Evolutionary conservation across 1,140 invertebrate species (phyloP).

Genomic region (Cataglyphis hispanica): DNA sequence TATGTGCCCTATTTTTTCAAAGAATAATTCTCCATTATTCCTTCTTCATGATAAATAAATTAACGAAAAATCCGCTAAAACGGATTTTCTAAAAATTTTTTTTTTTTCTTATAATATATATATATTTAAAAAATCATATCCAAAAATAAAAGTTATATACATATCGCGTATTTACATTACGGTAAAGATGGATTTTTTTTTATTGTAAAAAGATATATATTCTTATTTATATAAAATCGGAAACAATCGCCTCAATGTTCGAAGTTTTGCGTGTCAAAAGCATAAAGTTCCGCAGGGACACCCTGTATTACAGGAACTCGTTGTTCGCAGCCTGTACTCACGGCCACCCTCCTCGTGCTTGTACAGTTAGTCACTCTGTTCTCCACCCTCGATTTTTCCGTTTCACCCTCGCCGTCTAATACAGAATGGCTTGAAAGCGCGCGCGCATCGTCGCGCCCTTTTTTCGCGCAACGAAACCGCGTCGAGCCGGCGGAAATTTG

Average conservation of each 20-base stretch:
- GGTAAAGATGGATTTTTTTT: not conserved
- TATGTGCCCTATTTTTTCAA: slow-evolving; percentile 14
- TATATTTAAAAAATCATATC: not conserved
- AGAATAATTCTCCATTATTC: not conserved
- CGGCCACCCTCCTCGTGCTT: slow-evolving; percentile 73
- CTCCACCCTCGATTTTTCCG: slow-evolving; percentile 77
- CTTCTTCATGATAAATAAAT: not conserved
- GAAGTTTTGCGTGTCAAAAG: slow-evolving; percentile 30
- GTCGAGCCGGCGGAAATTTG: slow-evolving; percentile 65
- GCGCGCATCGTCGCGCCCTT: slow-evolving; percentile 43
- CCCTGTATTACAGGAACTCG: slow-evolving; percentile 74
- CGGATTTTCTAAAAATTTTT: too few relatives aligned
- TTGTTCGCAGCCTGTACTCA: slow-evolving; percentile 78
- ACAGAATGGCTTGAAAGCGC: slow-evolving; percentile 72
- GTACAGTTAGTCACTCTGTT: slow-evolving; percentile 80
- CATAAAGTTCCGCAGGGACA: slow-evolving; percentile 59
- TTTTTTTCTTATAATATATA: too few relatives aligned
- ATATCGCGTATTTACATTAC: too few relatives aligned
- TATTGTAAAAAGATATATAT: not conserved
- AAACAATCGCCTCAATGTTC: not conserved
- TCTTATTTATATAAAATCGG: not conserved
- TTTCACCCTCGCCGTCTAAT: slow-evolving; percentile 73
- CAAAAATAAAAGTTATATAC: not conserved
- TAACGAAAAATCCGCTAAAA: not conserved
- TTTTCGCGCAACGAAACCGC: slow-evolving; percentile 44